Evolutionary conservation across 1,140 invertebrate genomes (phyloP), one percentile per base, ranked within the genome.

Genomic region (Arctopsyche grandis): DNA sequence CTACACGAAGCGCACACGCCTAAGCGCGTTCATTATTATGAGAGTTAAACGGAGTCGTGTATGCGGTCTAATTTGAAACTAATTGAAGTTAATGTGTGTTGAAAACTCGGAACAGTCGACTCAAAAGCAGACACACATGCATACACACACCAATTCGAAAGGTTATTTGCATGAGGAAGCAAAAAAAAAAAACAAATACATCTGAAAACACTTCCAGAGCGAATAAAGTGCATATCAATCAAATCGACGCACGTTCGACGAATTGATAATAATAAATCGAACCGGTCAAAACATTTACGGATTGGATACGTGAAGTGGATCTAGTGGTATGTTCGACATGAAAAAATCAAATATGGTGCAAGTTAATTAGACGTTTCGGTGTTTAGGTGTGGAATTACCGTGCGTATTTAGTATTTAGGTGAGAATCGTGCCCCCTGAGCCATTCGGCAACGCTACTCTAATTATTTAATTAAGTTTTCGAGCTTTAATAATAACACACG

Each of bases 391-490:
- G 12, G 21, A 21, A 74, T 74, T 46, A 24, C 24, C 10, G 38
- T 22, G 9, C 48, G n/a, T 60, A 75, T 29, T 48, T 44, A 44
- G 24, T 29, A 75, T 75, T 58, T 75, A 75, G 73, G 48, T 75
- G 52, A 75, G 73, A 75, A 75, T 76, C 74, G 56, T 76, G 43
- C 16, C 19, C 22, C 16, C 3, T 26, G 60, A 19, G 56, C 56
- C 44, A 22, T 76, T 52, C 56, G 29, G 56, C 22, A 76, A 76
- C 21, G 46, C 21, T 76, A 76, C 74, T 79, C 78, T 79, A 79
- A 79, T 79, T 79, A 79, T 79, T 79, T 73, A 79, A 79, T 79
- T 79, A 74, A 74, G 70, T 75, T 66, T 79, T 79, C 63, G 63
- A 74, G 48, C 52, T 38, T 58, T 79, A 74, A 79, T 79, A 74